These are phyloP conservation scores for Aporrectodea caliginosa DNA, from an alignment of 1,140 invertebrate genomes.

Conservation along the genomic window DNA sequence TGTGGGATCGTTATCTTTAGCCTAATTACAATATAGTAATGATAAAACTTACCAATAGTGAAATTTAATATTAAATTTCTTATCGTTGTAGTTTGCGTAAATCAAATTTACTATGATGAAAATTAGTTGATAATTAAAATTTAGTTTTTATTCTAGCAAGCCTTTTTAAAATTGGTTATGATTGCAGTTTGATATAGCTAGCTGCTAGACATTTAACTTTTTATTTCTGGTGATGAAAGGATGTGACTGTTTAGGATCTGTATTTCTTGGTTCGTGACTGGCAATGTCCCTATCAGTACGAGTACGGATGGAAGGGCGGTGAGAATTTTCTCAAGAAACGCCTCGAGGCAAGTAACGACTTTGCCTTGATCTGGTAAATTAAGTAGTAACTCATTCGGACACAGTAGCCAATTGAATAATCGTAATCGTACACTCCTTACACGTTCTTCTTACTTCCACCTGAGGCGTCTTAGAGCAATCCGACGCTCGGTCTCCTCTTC, in stretches of 20 bases:
- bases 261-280: constrained; percentile 96
- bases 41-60: no score
- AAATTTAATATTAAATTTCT: no score
- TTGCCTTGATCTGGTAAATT: no score
- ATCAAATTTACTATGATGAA: not conserved
- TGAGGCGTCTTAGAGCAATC: no score
- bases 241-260: constrained; percentile 53
- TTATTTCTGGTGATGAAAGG: not conserved
- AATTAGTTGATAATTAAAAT: not conserved
- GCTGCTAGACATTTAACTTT: not conserved
- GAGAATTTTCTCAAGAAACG: constrained; percentile 77
- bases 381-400: no score
- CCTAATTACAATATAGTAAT: no score
- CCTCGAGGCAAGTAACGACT: constrained; percentile 72
- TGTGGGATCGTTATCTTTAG: no score
- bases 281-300: constrained; percentile 95
- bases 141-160: not conserved
- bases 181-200: not conserved
- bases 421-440: no score
- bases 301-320: constrained; percentile 87
- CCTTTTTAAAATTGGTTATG: not conserved
- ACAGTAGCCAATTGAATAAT: no score
- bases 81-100: no score
- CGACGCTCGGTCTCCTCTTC: no score
- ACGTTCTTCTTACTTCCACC: no score